Percentiles rank a stretch among this genome's conserved stretches.
Evolutionary conservation across 2,113 vertebrate species (phyloP).

Genomic region (Marcusenius ussheri): DNA sequence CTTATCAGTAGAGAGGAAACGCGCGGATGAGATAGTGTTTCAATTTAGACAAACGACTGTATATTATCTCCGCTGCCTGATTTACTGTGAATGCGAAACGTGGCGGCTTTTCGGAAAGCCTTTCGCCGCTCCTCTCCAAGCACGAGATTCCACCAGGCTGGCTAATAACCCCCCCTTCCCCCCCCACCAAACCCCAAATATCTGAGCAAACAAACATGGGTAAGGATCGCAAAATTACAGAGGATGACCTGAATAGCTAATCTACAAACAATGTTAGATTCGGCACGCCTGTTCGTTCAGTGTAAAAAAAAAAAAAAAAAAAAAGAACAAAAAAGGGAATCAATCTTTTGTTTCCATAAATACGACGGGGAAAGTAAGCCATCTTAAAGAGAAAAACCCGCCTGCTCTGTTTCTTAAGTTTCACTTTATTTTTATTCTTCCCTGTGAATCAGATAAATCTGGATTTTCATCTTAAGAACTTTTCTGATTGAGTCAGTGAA

Average conservation of each 20-base stretch:
- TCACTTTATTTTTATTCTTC: slow-evolving; percentile 38
- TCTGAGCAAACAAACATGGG: slow-evolving; percentile 64
- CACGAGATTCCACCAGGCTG: slow-evolving; percentile 57
- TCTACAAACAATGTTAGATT: slow-evolving; percentile 65
- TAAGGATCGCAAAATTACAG: slow-evolving; percentile 65
- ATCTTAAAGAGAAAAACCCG: slow-evolving; percentile 47
- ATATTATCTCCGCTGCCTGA: slow-evolving; percentile 68
- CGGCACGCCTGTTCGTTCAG: slow-evolving; percentile 58
- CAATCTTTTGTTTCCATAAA: slow-evolving; percentile 54
- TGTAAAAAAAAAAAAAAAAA: slow-evolving; percentile 19
- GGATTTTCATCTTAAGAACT: slow-evolving; percentile 59
- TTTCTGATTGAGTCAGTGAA: slow-evolving; percentile 59
- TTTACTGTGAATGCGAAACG: slow-evolving; percentile 59
- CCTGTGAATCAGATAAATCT: slow-evolving; percentile 62
- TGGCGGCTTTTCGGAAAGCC: slow-evolving; percentile 63
- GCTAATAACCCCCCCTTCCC: slow-evolving; percentile 5
- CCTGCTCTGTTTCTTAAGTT: slow-evolving; percentile 59
- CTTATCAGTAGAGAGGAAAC: slow-evolving; percentile 63
- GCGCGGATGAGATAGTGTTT: slow-evolving; percentile 64
- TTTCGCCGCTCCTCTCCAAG: slow-evolving; percentile 33
- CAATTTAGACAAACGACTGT: slow-evolving; percentile 58
- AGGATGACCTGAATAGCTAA: slow-evolving; percentile 68
- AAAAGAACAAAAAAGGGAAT: slow-evolving; percentile 6
- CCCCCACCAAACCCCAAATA: neutral
- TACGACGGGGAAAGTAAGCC: slow-evolving; percentile 63